Evolutionary conservation across 2,113 vertebrate species (phyloP).

Genomic region (Cephalopholis sonnerati): DNA sequence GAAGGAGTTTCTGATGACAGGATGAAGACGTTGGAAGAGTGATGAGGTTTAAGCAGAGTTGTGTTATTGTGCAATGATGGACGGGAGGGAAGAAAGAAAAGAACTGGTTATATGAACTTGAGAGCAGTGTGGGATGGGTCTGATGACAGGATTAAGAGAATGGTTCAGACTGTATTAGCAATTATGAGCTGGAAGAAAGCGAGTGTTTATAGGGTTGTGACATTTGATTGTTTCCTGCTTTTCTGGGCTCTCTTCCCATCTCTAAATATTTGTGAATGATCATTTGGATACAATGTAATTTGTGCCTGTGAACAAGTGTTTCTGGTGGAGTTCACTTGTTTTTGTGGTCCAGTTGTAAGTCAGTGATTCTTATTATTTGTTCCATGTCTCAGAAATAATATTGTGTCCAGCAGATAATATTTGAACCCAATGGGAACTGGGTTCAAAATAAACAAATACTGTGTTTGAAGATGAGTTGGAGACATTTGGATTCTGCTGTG

Average conservation of each 20-base stretch:
- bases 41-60: neutral
- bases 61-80: neutral
- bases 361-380: neutral
- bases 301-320: neutral
- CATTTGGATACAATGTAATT: neutral
- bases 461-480: neutral
- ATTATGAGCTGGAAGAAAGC: neutral
- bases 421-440: neutral
- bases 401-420: neutral
- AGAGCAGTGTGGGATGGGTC: neutral
- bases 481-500: slow-evolving; percentile 34
- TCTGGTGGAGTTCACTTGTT: neutral
- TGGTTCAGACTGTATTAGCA: neutral
- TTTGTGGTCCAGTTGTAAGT: neutral
- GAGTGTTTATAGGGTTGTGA: neutral
- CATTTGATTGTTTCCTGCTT: neutral
- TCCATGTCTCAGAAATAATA: neutral
- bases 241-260: slow-evolving; percentile 5
- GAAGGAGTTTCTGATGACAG: slow-evolving; percentile 10
- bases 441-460: neutral
- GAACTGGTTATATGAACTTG: neutral
- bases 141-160: slow-evolving; percentile 10
- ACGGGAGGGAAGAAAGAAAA: neutral
- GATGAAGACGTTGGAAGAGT: neutral
- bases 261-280: neutral